Base-by-base conservation (phyloP, 2,888 invertebrate genomes). In the Sarcophaga carnaria region DNA sequence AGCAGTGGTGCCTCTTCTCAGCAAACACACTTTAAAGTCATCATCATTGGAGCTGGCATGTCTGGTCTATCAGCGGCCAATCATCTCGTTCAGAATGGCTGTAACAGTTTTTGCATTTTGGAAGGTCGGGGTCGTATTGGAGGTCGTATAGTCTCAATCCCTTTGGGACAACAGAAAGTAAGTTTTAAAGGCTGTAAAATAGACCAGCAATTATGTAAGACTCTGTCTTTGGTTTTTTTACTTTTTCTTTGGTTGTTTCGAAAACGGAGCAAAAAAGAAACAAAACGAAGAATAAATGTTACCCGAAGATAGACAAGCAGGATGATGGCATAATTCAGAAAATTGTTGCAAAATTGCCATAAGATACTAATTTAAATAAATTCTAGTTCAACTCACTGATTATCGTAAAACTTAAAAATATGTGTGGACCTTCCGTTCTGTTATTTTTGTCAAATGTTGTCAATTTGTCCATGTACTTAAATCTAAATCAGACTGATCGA, bases 21-120 rank as follows among this genome's bases (percentile, higher is more conserved):
- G 47, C 87, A 80, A 49, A 90, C 89, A 85, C 94, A 94, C 91
- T 95, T 95, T 90, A 96, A 97, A 94, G 95, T 97, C 89, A 94
- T 97, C 90, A 97, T 97, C 91, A 95, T 98, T 90, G 98, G 98
- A 71, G 97, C 96, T 89, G 98, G 98, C 67, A 92, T 93, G 92
- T 97, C 97, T 87, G 98, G 98, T 67, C 94, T 98, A 76, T 96
- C 97, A 71, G 97, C 97, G 80, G 97, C 97, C 75, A 96, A 96
- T 94, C 96, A 97, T 93, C 94, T 98, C 88, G 92, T 96, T 17
- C 97, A 97, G 94, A 97, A 97, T 94, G 96, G 96, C 85, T 96
- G 96, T 93, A 95, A 95, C 88, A 96, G 97, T 94, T 97, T 97
- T 93, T 94, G 96, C 92, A 95, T 98, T 90, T 94, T 97, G 89